A percentile compares a stretch with the other conserved stretches of the same genome.
phyloP scores from a whole-genome alignment of 2,888 invertebrate genomes.

The Phaonia tiefii region DNA sequence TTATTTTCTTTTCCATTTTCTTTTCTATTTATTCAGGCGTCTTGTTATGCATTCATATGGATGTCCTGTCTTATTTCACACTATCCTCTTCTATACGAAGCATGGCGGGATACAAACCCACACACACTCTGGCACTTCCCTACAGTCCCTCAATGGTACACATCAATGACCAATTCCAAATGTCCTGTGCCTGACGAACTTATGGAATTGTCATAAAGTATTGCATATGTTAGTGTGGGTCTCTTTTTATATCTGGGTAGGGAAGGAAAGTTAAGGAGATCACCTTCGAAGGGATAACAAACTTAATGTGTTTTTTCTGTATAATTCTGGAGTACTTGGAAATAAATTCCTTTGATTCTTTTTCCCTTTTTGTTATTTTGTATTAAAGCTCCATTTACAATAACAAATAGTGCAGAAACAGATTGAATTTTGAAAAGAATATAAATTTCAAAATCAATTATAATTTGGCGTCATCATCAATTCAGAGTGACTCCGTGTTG shows the following conservation, averaged over 20 bases:
- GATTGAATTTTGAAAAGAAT: slow-evolving; percentile 45
- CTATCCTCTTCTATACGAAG: slow-evolving; percentile 16
- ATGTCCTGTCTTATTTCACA: slow-evolving; percentile 24
- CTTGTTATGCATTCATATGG: slow-evolving; percentile 8
- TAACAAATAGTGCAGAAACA: slow-evolving; percentile 54
- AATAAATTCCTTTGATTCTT: neutral
- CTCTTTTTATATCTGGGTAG: too few relatives aligned
- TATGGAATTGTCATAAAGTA: slow-evolving; percentile 47
- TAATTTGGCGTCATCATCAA: too few relatives aligned
- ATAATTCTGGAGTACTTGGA: neutral
- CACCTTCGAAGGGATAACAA: slow-evolving; percentile 11
- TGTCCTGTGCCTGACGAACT: slow-evolving; percentile 28
- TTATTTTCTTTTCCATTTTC: slow-evolving; percentile 11
- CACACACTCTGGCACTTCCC: too few relatives aligned
- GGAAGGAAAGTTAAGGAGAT: too few relatives aligned
- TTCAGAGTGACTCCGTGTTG: too few relatives aligned
- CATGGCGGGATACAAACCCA: neutral
- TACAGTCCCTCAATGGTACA: too few relatives aligned
- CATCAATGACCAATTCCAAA: slow-evolving; percentile 4
- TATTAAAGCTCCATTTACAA: slow-evolving; percentile 56
- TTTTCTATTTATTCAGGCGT: slow-evolving; percentile 10
- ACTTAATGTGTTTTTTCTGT: slow-evolving; percentile 12
- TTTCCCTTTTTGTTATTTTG: slow-evolving; percentile 29
- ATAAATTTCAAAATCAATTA: slow-evolving; percentile 34
- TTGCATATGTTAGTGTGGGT: slow-evolving; percentile 8